Base-by-base conservation (phyloP, 2,888 invertebrate genomes). In the Neria commutata region DNA sequence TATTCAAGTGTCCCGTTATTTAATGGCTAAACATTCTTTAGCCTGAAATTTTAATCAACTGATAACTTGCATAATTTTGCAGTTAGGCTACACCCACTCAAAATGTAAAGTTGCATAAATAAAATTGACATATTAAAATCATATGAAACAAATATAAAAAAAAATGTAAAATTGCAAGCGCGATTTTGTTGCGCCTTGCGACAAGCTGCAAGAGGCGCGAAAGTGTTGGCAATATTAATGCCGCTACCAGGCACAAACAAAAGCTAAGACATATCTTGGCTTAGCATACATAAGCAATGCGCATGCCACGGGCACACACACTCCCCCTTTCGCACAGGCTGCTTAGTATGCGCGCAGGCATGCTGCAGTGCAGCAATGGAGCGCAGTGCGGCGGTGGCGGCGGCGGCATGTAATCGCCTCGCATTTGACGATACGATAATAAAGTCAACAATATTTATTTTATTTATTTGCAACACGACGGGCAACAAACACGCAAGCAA, bases 41-140 rank as follows among this genome's bases (percentile, higher is more conserved):
- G n/a, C n/a, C n/a, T n/a, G n/a, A n/a, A n/a, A n/a, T n/a, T n/a
- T n/a, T n/a, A n/a, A n/a, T n/a, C n/a, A n/a, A n/a, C n/a, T n/a
- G n/a, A n/a, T n/a, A n/a, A n/a, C n/a, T n/a, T n/a, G n/a, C n/a
- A n/a, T n/a, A n/a, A n/a, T n/a, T n/a, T n/a, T n/a, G n/a, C n/a
- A n/a, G n/a, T n/a, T n/a, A n/a, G n/a, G n/a, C n/a, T n/a, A n/a
- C n/a, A n/a, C n/a, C 6, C 19, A 3, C 42, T 42, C 21, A 4
- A 19, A 42, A 21, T 42, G 17, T n/a, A 6, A 4, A 71, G 73
- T 72, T 69, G 70, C 72, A 72, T 72, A 72, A 72, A 70, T 72
- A 72, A 70, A 71, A 72, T 73, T 72, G 73, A 72, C 72, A 73
- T 68, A 70, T 73, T 69, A 70, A 70, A 73, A 73, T 73, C n/a